A percentile compares a stretch with the other conserved stretches of the same genome.
These are phyloP conservation scores for Paramisgurnus dabryanus DNA, from an alignment of 2,113 vertebrate genomes.

Conservation along the genomic window DNA sequence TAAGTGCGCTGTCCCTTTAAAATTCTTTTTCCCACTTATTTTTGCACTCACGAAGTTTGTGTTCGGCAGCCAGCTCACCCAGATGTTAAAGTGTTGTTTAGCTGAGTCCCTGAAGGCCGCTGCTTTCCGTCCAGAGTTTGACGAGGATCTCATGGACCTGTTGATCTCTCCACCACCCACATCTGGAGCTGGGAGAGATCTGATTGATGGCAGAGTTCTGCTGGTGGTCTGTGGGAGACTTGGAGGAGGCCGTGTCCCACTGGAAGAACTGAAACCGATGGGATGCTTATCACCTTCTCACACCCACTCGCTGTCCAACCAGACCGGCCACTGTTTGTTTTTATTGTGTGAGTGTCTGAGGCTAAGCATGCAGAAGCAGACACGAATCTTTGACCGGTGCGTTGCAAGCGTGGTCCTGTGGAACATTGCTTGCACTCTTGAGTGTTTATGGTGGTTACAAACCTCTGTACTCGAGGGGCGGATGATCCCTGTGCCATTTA, in stretches of 20 bases:
- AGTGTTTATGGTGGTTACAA: not conserved
- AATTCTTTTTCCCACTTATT: not conserved
- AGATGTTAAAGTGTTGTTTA: slow-evolving; percentile 52
- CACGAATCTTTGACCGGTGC: not conserved
- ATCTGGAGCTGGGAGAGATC: slow-evolving; percentile 53
- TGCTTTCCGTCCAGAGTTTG: slow-evolving; percentile 44
- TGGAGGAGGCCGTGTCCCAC: slow-evolving; percentile 32
- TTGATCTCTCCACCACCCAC: slow-evolving; percentile 49
- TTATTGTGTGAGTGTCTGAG: not conserved
- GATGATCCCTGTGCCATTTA: not conserved
- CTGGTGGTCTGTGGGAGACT: slow-evolving; percentile 50
- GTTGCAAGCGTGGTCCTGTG: not conserved
- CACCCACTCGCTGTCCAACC: slow-evolving; percentile 43
- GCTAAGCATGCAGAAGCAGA: not conserved
- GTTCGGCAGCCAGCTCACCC: slow-evolving; percentile 28
- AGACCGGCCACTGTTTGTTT: slow-evolving; percentile 6
- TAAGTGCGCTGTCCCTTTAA: not conserved
- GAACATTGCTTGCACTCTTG: not conserved
- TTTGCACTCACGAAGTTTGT: slow-evolving; percentile 1
- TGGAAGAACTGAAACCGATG: slow-evolving; percentile 14
- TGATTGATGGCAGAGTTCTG: slow-evolving; percentile 55
- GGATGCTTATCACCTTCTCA: slow-evolving; percentile 46
- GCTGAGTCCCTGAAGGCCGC: slow-evolving; percentile 12
- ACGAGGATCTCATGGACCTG: slow-evolving; percentile 49
- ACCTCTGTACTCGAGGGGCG: not conserved